These are phyloP conservation scores for Kryptolebias marmoratus DNA, from an alignment of 2,113 vertebrate genomes.

Conservation along the genomic window DNA sequence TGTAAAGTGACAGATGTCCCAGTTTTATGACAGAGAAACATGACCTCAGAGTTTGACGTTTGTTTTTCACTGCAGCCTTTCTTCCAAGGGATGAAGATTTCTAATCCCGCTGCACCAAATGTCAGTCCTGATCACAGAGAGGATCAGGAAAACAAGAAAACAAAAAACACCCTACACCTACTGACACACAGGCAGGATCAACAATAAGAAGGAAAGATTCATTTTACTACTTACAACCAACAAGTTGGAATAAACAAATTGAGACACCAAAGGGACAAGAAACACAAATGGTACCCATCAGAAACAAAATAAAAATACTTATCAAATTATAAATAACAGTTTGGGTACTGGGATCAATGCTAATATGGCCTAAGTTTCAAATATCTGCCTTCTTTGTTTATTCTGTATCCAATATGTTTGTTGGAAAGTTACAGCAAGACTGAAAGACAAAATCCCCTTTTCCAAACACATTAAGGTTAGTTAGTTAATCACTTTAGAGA, in stretches of 20 bases:
- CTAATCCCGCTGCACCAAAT: slow-evolving; percentile 66
- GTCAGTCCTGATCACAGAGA: slow-evolving; percentile 51
- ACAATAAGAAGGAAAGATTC: slow-evolving; percentile 1
- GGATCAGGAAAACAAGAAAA: slow-evolving; percentile 13
- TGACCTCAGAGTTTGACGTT: slow-evolving; percentile 26
- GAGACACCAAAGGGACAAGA: neutral
- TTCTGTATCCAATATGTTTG: neutral
- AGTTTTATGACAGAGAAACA: neutral
- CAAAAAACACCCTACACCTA: slow-evolving; percentile 14
- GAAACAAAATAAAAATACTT: neutral
- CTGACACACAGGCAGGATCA: slow-evolving; percentile 27
- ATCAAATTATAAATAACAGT: neutral
- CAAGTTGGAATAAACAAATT: neutral
- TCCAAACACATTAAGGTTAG: neutral
- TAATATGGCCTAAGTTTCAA: neutral
- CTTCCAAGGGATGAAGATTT: slow-evolving; percentile 59
- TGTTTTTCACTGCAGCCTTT: slow-evolving; percentile 20
- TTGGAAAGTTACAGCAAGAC: neutral
- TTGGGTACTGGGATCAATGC: neutral
- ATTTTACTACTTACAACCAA: slow-evolving; percentile 1
- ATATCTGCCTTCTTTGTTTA: slow-evolving; percentile 6
- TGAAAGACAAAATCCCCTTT: neutral
- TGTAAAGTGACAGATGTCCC: slow-evolving; percentile 20
- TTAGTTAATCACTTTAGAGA: too few relatives aligned
- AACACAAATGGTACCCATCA: neutral